A percentile compares a stretch with the other conserved stretches of the same genome.
These are phyloP conservation scores for Planococcus citri DNA, from an alignment of 1,140 invertebrate genomes.

Conservation along the genomic window DNA sequence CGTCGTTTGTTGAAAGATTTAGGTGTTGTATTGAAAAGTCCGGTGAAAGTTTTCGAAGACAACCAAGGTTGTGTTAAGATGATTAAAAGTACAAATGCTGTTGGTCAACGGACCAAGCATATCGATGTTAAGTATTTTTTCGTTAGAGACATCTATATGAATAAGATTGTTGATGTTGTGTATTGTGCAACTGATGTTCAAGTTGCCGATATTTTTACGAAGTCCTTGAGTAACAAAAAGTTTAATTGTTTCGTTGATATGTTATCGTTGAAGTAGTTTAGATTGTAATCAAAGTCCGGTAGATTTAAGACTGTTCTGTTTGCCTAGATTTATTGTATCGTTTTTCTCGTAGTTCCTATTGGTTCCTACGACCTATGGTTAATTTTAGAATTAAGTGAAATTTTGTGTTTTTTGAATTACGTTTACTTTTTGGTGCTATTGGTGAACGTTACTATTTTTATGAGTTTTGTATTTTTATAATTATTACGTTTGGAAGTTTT, in stretches of 20 bases:
- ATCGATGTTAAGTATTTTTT: constrained; percentile 27
- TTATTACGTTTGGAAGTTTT: no score
- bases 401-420: no score
- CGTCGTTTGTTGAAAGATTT: constrained; percentile 13
- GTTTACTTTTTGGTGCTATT: no score
- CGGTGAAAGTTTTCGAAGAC: constrained; percentile 22
- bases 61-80: constrained; percentile 23
- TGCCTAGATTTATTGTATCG: no score
- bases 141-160: constrained; percentile 24
- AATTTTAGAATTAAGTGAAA: no score
- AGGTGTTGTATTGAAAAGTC: not conserved
- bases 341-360: no score
- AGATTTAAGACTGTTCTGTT: no score
- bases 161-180: constrained; percentile 22
- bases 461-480: no score
- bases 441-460: no score
- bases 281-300: no score
- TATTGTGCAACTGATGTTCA: constrained; percentile 25
- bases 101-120: constrained; percentile 26
- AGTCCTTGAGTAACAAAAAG: constrained; percentile 22
- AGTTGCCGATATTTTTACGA: constrained; percentile 29
- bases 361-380: no score
- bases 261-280: no score
- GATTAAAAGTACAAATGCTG: not conserved
- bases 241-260: constrained; percentile 10